Percentiles rank a stretch among this genome's conserved stretches.
Conservation (phyloP, 2,888 invertebrate species). For the Graphium colonna region DNA sequence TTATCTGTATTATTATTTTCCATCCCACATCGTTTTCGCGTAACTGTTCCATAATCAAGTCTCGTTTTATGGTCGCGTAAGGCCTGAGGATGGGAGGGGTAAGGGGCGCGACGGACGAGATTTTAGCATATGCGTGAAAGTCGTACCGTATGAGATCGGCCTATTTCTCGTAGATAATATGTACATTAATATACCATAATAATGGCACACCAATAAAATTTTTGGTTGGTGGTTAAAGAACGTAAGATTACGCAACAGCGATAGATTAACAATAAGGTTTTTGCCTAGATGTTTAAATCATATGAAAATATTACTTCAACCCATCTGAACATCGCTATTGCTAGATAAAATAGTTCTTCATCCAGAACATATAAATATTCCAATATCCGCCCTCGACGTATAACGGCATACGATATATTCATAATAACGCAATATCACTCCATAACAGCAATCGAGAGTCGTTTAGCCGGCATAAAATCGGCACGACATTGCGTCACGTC, state of each 20-base stretch:
- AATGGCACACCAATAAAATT: no score
- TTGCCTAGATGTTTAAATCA: no score
- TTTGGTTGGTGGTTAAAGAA: no score
- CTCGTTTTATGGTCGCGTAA: constrained; percentile 11
- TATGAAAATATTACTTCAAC: no score
- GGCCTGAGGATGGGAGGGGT: constrained; percentile 1
- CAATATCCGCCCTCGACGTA: no score
- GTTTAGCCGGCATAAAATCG: neutral
- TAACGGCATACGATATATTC: neutral
- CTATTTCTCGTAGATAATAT: no score
- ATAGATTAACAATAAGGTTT: no score
- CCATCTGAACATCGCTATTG: no score
- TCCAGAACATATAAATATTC: no score
- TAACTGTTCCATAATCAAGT: neutral
- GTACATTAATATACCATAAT: no score
- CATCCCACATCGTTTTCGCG: neutral
- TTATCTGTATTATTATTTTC: neutral
- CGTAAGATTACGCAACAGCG: no score
- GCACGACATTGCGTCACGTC: neutral
- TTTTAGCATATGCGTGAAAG: constrained; percentile 5
- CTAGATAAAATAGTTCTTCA: no score
- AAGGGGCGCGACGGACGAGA: constrained; percentile 1
- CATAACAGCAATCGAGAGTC: neutral
- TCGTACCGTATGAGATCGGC: neutral
- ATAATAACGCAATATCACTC: neutral